phyloP scores from a whole-genome alignment of 2,113 vertebrate species.

The Poecilia latipinna region DNA sequence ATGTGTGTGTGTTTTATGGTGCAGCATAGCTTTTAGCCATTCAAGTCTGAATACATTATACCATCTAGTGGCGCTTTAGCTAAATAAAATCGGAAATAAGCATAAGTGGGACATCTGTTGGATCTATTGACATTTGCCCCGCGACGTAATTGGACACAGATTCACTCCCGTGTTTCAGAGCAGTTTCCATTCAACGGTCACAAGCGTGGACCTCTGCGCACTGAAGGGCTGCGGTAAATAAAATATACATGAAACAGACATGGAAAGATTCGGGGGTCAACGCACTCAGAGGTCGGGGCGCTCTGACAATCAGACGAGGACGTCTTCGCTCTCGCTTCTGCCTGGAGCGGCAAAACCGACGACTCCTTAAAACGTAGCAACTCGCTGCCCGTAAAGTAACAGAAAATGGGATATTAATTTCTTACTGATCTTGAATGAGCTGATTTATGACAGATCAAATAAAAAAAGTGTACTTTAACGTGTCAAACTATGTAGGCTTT shows the following conservation, averaged over 20 bases:
- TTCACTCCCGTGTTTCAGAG: conserved; percentile 49
- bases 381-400: too few relatives aligned
- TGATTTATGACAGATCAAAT: background rate
- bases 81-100: conserved; percentile 6
- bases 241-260: background rate
- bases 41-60: background rate
- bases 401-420: too few relatives aligned
- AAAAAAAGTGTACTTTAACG: background rate
- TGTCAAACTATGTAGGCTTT: background rate
- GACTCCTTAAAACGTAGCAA: too few relatives aligned
- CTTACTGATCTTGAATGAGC: background rate
- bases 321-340: background rate
- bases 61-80: conserved; percentile 58
- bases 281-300: background rate
- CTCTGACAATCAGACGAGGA: too few relatives aligned
- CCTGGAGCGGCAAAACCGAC: too few relatives aligned
- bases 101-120: conserved; percentile 58
- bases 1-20: too few relatives aligned
- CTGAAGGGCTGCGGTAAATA: conserved; percentile 1
- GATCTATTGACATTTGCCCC: conserved; percentile 66
- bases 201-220: conserved; percentile 14
- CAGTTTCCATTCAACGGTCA: conserved; percentile 44
- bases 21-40: too few relatives aligned
- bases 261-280: background rate
- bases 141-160: conserved; percentile 67